Conservation (phyloP, 2,888 invertebrate genomes). For the Protophormia terraenovae region DNA sequence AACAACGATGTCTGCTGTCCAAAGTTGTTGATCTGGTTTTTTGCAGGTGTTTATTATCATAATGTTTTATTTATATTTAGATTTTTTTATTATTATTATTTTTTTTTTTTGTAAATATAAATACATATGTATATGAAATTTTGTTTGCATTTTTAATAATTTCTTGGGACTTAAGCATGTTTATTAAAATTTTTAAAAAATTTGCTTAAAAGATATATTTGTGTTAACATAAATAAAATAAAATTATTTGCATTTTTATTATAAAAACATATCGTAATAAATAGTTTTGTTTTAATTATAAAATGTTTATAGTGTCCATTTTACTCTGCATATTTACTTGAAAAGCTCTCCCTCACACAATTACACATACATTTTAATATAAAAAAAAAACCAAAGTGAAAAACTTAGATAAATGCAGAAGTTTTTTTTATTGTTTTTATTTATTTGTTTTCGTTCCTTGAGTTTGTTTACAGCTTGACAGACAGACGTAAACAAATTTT, state of each 20-base stretch:
- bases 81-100: background rate
- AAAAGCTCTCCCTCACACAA: background rate
- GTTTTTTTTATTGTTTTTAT: background rate
- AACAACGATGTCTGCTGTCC: conserved; percentile 24
- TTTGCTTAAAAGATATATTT: too few relatives aligned
- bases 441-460: background rate
- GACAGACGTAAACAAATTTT: conserved; percentile 59
- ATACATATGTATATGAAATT: too few relatives aligned
- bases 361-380: background rate
- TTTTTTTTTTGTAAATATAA: background rate
- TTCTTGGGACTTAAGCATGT: background rate
- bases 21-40: conserved; percentile 61
- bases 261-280: too few relatives aligned
- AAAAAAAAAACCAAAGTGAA: background rate
- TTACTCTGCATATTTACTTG: background rate
- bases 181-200: background rate
- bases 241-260: too few relatives aligned
- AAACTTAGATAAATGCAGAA: background rate
- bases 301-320: background rate
- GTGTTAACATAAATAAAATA: too few relatives aligned
- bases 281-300: background rate
- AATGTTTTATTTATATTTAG: conserved; percentile 42
- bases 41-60: conserved; percentile 59
- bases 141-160: conserved; percentile 5
- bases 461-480: conserved; percentile 49